These are phyloP conservation scores for Tragelaphus strepsiceros DNA, from an alignment of 2,113 vertebrate genomes.

Conservation along the genomic window DNA sequence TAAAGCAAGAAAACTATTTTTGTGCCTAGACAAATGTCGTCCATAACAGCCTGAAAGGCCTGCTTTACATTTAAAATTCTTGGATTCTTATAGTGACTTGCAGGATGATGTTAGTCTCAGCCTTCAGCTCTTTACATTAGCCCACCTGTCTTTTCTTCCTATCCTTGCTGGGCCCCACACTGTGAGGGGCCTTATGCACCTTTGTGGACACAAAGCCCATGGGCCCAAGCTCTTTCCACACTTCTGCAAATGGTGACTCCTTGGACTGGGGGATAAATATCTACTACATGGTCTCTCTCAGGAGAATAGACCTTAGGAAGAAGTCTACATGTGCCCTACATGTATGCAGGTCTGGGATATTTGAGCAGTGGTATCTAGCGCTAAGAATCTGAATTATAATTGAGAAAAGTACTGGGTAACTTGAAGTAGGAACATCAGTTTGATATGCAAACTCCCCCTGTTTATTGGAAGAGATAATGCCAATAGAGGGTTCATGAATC, in stretches of 20 bases:
- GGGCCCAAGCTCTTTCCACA: neutral
- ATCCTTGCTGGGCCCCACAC: neutral
- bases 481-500: neutral
- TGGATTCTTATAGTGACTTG: neutral
- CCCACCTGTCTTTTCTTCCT: neutral
- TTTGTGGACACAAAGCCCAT: neutral
- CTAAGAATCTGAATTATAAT: neutral
- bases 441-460: neutral
- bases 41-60: neutral
- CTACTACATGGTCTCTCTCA: neutral
- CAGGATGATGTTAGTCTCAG: neutral
- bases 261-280: neutral
- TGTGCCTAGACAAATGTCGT: neutral
- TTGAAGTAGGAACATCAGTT: neutral
- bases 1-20: neutral
- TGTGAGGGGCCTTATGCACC: neutral
- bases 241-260: neutral
- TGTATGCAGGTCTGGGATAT: neutral
- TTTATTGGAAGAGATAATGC: neutral
- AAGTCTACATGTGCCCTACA: neutral
- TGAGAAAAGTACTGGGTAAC: neutral
- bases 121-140: neutral
- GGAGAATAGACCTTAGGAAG: neutral
- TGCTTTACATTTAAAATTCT: neutral
- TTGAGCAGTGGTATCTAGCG: neutral